phyloP scores from a whole-genome alignment of 2,888 invertebrate species.

The Euplagia quadripunctaria region DNA sequence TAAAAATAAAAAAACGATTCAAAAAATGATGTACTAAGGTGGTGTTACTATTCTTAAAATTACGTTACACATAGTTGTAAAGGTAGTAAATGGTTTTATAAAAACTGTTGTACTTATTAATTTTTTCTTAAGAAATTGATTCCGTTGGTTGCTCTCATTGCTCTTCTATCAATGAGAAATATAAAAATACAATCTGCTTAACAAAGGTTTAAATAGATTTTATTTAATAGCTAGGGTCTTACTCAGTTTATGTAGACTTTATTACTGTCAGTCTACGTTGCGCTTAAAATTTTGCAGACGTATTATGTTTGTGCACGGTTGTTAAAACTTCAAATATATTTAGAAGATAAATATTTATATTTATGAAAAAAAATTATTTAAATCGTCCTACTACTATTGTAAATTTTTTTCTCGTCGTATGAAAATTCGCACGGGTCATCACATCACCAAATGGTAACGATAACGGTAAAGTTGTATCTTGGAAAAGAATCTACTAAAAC shows the following conservation, averaged over 20 bases:
- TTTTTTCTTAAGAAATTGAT: neutral
- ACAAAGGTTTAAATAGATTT: neutral
- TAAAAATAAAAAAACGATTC: no score
- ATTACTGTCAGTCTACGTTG: constrained; percentile 5
- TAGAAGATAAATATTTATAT: neutral
- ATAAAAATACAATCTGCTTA: neutral
- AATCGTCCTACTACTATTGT: neutral
- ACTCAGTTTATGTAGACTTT: neutral
- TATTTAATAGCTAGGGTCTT: neutral
- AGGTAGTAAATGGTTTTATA: no score
- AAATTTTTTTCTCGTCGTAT: neutral
- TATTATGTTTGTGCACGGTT: neutral
- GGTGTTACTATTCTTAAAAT: no score
- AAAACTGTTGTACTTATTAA: no score
- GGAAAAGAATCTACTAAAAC: neutral
- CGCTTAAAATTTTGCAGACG: constrained; percentile 5
- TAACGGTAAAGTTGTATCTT: neutral
- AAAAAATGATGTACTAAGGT: no score
- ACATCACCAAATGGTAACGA: neutral
- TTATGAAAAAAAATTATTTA: neutral
- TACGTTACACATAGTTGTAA: no score
- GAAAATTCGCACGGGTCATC: neutral
- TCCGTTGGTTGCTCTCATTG: neutral
- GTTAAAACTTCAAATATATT: neutral
- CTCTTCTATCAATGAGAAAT: no score